Conservation (phyloP, 2,797 vertebrate species). For the Tachyglossus aculeatus region DNA sequence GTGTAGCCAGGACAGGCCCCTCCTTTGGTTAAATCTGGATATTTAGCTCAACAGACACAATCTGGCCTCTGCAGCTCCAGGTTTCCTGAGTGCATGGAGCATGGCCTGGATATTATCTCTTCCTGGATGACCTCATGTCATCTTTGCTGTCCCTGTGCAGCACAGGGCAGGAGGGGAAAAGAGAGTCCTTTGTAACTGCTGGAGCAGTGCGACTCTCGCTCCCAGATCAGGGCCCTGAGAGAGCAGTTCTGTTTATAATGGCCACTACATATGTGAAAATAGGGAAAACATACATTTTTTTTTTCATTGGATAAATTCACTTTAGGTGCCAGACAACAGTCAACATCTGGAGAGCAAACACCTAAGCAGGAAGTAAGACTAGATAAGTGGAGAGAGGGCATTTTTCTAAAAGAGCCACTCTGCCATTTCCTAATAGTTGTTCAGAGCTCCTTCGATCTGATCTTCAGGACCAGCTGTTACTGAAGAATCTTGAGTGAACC, state of each 20-base stretch:
- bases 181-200: not conserved
- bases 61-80: not conserved
- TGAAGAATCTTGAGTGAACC: too few species aligned
- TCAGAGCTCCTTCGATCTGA: too few species aligned
- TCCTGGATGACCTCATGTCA: not conserved
- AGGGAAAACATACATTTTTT: not conserved
- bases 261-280: not conserved
- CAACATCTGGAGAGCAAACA: too few species aligned
- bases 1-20: not conserved
- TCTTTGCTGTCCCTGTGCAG: not conserved
- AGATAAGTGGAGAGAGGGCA: too few species aligned
- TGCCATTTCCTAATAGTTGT: too few species aligned
- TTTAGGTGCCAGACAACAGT: too few species aligned
- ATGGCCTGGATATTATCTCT: not conserved
- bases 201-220: not conserved
- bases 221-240: not conserved
- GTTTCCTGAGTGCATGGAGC: not conserved
- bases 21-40: constrained; percentile 1
- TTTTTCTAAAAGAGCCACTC: too few species aligned
- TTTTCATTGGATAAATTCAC: too few species aligned
- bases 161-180: not conserved
- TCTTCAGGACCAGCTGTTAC: too few species aligned
- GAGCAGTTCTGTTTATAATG: not conserved
- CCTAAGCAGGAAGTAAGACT: too few species aligned
- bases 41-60: not conserved